Percentiles rank a stretch among this genome's conserved stretches.
Conservation (phyloP, 2,888 invertebrate genomes). For the Eupithecia subumbrata region DNA sequence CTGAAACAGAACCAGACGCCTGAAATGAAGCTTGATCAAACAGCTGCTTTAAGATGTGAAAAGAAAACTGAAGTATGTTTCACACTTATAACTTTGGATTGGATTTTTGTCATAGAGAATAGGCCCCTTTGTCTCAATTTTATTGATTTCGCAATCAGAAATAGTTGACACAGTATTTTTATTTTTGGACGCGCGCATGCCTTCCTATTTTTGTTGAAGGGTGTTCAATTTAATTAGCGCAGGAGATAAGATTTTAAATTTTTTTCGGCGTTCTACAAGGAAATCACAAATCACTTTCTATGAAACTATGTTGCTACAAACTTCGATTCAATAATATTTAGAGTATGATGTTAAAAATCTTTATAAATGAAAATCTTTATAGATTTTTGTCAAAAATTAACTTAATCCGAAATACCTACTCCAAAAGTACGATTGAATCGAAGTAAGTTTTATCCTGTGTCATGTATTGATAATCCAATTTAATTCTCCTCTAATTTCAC, state of each 20-base stretch:
- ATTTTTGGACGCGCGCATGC: too few relatives aligned
- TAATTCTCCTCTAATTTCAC: too few relatives aligned
- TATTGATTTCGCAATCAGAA: background rate
- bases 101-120: background rate
- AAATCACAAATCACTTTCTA: background rate
- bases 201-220: background rate
- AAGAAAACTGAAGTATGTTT: background rate
- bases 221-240: background rate
- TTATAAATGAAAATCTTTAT: too few relatives aligned
- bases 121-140: background rate
- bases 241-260: too few relatives aligned
- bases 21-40: conserved; percentile 4
- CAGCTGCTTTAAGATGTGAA: conserved; percentile 4
- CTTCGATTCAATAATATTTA: background rate
- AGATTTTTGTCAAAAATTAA: too few relatives aligned
- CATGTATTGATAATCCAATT: too few relatives aligned
- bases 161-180: background rate
- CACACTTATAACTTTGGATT: background rate
- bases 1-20: background rate
- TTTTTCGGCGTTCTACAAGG: too few relatives aligned
- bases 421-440: too few relatives aligned
- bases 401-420: too few relatives aligned
- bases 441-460: too few relatives aligned
- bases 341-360: too few relatives aligned
- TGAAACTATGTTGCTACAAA: background rate